phyloP scores from a whole-genome alignment of 2,888 invertebrate genomes.

The Teinopalpus imperialis region DNA sequence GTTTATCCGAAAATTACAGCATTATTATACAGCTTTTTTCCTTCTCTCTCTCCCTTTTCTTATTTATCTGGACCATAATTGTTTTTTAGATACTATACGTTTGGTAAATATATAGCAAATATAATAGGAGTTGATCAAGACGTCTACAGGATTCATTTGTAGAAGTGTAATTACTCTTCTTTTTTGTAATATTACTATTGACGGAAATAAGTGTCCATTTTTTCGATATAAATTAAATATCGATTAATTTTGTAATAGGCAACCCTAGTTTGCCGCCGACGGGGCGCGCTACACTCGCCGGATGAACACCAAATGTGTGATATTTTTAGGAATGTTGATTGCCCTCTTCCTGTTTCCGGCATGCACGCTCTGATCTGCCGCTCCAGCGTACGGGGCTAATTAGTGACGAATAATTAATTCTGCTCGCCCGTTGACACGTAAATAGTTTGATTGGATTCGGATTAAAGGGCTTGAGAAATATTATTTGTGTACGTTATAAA shows the following conservation, averaged over 20 bases:
- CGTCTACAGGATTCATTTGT: too few species aligned
- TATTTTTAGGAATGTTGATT: conserved; percentile 82
- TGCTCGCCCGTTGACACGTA: conserved; percentile 51
- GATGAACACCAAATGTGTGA: conserved; percentile 80
- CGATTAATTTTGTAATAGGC: neutral
- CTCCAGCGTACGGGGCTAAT: conserved; percentile 64
- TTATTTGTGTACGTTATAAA: conserved; percentile 1
- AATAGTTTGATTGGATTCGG: conserved; percentile 43
- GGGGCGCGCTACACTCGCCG: conserved; percentile 45
- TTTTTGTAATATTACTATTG: too few species aligned
- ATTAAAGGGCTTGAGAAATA: conserved; percentile 17
- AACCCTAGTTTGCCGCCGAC: conserved; percentile 34
- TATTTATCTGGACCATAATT: too few species aligned
- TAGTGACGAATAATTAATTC: conserved; percentile 73
- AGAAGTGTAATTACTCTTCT: too few species aligned
- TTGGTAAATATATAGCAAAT: too few species aligned
- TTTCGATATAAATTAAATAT: neutral
- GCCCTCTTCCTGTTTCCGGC: conserved; percentile 79
- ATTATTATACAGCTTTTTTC: too few species aligned
- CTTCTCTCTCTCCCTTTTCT: too few species aligned
- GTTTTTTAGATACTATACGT: too few species aligned
- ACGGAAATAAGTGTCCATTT: too few species aligned
- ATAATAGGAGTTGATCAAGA: too few species aligned
- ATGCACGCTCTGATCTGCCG: conserved; percentile 65
- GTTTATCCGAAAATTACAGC: too few species aligned